Base-by-base conservation (phyloP, 2,797 vertebrate genomes). In the Sebastes oblongus region DNA sequence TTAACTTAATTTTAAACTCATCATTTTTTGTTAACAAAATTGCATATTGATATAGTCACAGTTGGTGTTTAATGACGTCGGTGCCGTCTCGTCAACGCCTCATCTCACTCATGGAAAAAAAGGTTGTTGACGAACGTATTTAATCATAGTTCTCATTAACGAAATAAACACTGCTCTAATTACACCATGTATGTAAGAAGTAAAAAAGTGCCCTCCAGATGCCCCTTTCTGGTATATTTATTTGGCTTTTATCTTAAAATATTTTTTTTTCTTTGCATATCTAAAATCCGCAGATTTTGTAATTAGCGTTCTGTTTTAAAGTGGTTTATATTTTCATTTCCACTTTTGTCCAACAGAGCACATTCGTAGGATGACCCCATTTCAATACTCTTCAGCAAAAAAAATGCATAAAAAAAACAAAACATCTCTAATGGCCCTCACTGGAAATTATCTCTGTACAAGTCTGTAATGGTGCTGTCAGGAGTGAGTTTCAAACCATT, bases 401-500 rank as follows among this genome's bases (percentile, higher is more conserved):
- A 66, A 36, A 67, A 68, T 78, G 84, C 86, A 88, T 88, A 88
- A 89, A 90, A 90, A 50, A 50, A 82, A 90, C 85, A 89, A 92
- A 91, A 92, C 85, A 92, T 93, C 85, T 89, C 82, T 93, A 93
- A 94, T 75, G 80, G 90, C 79, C 80, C 86, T 83, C 84, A 81
- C 71, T 88, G 77, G 90, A 94, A 92, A 93, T 90, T 77, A 94
- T 93, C 92, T 92, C 50, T 75, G 81, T 81, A 86, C 90, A 93
- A 92, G 85, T 92, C 92, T 90, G 85, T 92, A 93, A 91, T 91
- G 93, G 68, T 86, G 86, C 89, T 92, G 90, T 94, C 90, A 93
- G 86, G 90, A 93, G 88, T 84, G 80, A 88, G 90, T 86, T 93
- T 93, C 91, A 91, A 94, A 86, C 91, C 93, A 94, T 95, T 95